Percentiles rank a stretch among this genome's conserved stretches.
Conservation (phyloP, 1,140 invertebrate genomes). For the Drosophila mojavensis region DNA sequence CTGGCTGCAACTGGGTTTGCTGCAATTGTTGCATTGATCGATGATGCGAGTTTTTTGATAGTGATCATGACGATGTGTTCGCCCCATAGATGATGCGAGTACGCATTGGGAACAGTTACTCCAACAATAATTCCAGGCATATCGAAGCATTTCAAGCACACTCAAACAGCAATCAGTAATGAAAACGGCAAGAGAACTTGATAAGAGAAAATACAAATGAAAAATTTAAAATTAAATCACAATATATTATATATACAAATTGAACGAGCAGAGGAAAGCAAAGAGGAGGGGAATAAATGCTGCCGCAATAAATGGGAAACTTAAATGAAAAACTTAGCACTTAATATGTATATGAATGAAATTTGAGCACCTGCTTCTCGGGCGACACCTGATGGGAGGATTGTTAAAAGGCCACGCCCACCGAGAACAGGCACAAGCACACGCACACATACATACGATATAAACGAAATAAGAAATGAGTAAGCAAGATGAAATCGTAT, state of each 20-base stretch:
- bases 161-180: slow-evolving; percentile 42
- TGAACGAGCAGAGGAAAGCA: too few relatives aligned
- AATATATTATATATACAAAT: neutral
- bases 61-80: slow-evolving; percentile 52
- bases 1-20: neutral
- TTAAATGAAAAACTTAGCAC: slow-evolving; percentile 35
- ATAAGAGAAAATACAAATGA: slow-evolving; percentile 50
- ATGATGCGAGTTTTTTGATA: slow-evolving; percentile 26
- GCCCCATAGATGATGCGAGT: slow-evolving; percentile 36
- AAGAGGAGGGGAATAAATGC: too few relatives aligned
- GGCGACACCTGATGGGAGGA: neutral
- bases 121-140: slow-evolving; percentile 81
- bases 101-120: slow-evolving; percentile 69
- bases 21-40: too few relatives aligned
- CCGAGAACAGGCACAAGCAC: slow-evolving; percentile 19
- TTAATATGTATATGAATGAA: neutral
- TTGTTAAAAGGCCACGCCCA: slow-evolving; percentile 3
- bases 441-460: slow-evolving; percentile 4
- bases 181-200: slow-evolving; percentile 33
- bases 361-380: slow-evolving; percentile 9
- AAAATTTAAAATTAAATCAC: neutral
- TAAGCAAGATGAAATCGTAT: neutral
- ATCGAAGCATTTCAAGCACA: slow-evolving; percentile 74
- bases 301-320: slow-evolving; percentile 12
- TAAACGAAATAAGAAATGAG: too few relatives aligned